phyloP scores from a whole-genome alignment of 2,888 invertebrate species.

The Tipula lateralis region DNA sequence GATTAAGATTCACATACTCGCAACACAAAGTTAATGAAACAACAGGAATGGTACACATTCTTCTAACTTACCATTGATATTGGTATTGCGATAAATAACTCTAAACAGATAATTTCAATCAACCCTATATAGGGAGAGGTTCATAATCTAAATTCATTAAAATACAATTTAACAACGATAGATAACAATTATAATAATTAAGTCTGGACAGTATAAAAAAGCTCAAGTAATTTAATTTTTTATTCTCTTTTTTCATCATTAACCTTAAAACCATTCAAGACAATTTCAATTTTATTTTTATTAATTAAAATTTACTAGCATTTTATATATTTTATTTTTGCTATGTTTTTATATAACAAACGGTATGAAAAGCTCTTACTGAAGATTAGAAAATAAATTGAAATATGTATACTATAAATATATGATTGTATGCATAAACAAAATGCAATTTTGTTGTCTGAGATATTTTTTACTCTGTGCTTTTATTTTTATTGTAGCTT shows the following conservation, averaged over 20 bases:
- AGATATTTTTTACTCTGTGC: background rate
- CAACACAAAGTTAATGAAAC: no score
- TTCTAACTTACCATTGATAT: background rate
- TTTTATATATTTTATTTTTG: background rate
- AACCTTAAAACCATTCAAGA: background rate
- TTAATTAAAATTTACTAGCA: conserved; percentile 15
- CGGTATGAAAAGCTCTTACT: background rate
- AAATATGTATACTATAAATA: background rate
- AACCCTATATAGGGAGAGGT: background rate
- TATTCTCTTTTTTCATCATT: background rate
- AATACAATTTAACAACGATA: conserved; percentile 6
- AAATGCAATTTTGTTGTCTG: conserved; percentile 13
- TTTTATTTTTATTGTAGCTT: background rate
- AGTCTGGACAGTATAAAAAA: conserved; percentile 6
- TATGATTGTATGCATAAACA: background rate
- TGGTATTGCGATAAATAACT: background rate
- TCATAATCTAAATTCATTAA: background rate
- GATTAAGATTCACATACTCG: background rate
- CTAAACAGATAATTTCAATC: background rate
- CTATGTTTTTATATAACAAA: background rate
- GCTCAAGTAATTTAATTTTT: background rate
- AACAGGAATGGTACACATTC: background rate
- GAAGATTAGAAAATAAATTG: background rate
- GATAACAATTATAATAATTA: background rate
- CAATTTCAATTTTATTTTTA: conserved; percentile 19